These are phyloP conservation scores for Coracias cyanogaster DNA, from an alignment of 2,797 vertebrate species.

Conservation along the genomic window DNA sequence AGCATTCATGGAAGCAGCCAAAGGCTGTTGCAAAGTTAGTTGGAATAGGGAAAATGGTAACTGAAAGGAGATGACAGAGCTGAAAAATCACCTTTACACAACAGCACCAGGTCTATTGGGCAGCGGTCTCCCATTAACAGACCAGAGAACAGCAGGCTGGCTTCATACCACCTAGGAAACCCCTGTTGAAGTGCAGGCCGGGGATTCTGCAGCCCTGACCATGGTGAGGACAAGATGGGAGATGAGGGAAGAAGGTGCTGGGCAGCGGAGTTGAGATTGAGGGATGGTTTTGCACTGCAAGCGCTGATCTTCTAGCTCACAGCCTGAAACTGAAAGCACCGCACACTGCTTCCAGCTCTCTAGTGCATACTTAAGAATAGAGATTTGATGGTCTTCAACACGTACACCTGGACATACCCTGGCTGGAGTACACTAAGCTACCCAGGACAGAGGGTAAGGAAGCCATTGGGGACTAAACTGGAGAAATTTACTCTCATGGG, in stretches of 20 bases:
- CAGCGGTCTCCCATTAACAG: neutral
- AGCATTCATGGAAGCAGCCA: neutral
- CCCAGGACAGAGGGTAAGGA: neutral
- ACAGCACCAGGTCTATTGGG: neutral
- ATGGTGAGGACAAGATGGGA: neutral
- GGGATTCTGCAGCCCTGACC: neutral
- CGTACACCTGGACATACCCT: neutral
- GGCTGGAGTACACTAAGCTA: neutral
- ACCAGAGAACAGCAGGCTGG: neutral
- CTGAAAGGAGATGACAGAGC: neutral
- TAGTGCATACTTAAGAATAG: neutral
- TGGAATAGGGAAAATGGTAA: neutral
- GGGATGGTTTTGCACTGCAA: neutral
- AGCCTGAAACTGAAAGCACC: neutral
- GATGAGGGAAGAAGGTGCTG: neutral
- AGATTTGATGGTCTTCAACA: neutral
- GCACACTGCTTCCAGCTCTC: neutral
- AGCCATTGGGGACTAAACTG: neutral
- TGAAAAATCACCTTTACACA: neutral
- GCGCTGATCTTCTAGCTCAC: neutral
- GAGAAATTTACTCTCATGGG: neutral
- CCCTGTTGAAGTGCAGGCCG: neutral
- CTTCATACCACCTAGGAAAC: neutral
- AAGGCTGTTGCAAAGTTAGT: conserved; percentile 12
- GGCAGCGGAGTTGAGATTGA: neutral